These are phyloP conservation scores for Ichneumon xanthorius DNA, from an alignment of 2,888 invertebrate species.

Conservation along the genomic window DNA sequence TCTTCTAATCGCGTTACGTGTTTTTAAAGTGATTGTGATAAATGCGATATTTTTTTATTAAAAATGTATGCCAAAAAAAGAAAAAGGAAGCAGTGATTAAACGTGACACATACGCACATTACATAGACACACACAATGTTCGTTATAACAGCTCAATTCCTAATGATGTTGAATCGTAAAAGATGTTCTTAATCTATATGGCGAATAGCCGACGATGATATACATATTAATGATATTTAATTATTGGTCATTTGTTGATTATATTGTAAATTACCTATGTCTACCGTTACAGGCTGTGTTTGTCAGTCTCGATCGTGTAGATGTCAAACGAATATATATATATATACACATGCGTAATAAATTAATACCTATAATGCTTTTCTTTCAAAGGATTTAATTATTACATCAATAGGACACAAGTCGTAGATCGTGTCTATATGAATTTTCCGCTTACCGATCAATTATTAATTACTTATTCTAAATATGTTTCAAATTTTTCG, in stretches of 20 bases:
- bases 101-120: slow-evolving; percentile 25
- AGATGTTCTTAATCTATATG: slow-evolving; percentile 29
- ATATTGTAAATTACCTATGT: slow-evolving; percentile 57
- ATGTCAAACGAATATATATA: slow-evolving; percentile 48
- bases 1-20: slow-evolving; percentile 46
- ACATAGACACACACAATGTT: slow-evolving; percentile 53
- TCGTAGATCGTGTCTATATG: not conserved
- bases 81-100: slow-evolving; percentile 30
- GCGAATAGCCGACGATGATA: slow-evolving; percentile 38
- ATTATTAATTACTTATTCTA: not conserved
- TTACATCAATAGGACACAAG: slow-evolving; percentile 16
- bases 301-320: slow-evolving; percentile 56
- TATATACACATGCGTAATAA: slow-evolving; percentile 44
- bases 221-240: slow-evolving; percentile 33
- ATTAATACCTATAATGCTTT: slow-evolving; percentile 45
- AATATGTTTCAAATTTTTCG: slow-evolving; percentile 57
- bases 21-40: slow-evolving; percentile 64
- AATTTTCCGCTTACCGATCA: not conserved
- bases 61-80: slow-evolving; percentile 58
- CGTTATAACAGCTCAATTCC: slow-evolving; percentile 60
- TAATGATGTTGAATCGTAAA: slow-evolving; percentile 46
- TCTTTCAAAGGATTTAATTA: slow-evolving; percentile 37
- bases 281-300: slow-evolving; percentile 56
- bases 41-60: slow-evolving; percentile 64
- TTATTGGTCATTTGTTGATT: slow-evolving; percentile 60